phyloP scores from a whole-genome alignment of 2,888 invertebrate genomes.

The Peribatodes rhomboidaria region DNA sequence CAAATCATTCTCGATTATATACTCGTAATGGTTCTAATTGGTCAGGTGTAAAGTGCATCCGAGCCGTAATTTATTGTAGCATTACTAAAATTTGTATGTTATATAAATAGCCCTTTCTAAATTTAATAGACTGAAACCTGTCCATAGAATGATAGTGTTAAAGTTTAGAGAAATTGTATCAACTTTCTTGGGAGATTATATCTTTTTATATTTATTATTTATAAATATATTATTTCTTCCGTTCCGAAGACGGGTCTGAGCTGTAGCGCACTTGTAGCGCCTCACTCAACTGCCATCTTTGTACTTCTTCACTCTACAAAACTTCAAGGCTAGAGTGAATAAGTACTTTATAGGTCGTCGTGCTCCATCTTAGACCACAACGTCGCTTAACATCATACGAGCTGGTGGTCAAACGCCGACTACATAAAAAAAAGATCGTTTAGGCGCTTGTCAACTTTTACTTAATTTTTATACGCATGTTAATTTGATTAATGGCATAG shows the following conservation, averaged over 20 bases:
- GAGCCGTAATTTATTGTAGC: conserved; percentile 24
- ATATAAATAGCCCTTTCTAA: conserved; percentile 34
- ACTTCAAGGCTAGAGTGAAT: too few relatives aligned
- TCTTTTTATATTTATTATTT: too few relatives aligned
- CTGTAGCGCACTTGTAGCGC: too few relatives aligned
- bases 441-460: conserved; percentile 35
- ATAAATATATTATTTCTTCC: too few relatives aligned
- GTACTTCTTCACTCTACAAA: too few relatives aligned
- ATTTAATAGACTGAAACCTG: conserved; percentile 31
- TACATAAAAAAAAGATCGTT: too few relatives aligned
- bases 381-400: too few relatives aligned
- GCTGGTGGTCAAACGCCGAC: too few relatives aligned
- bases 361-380: too few relatives aligned
- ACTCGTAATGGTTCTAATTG: conserved; percentile 39
- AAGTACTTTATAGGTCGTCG: too few relatives aligned
- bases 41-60: conserved; percentile 15
- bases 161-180: conserved; percentile 35
- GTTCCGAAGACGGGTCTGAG: too few relatives aligned
- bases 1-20: conserved; percentile 16
- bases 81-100: conserved; percentile 19
- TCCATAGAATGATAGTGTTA: conserved; percentile 31
- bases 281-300: too few relatives aligned
- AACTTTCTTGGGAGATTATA: conserved; percentile 29
- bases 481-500: conserved; percentile 27
- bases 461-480: conserved; percentile 20